Conservation (phyloP, 1,140 invertebrate species). For the Planococcus citri region DNA sequence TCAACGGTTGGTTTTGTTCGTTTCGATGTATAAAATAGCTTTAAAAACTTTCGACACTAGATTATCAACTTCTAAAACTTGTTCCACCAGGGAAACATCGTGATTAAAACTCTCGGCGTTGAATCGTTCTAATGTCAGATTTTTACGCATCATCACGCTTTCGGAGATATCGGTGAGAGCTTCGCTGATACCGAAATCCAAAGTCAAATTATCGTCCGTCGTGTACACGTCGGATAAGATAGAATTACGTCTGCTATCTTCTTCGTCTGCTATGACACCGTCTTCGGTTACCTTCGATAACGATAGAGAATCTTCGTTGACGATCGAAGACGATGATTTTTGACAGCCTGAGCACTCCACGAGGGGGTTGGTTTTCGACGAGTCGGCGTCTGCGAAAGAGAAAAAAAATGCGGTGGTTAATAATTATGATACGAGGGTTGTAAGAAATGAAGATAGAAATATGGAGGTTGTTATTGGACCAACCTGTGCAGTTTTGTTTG, state of each 20-base stretch:
- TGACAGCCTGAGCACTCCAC: not conserved
- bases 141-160: not conserved
- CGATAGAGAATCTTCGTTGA: not conserved
- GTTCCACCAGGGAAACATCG: slow-evolving; percentile 44
- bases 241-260: not conserved
- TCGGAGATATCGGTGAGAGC: not conserved
- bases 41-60: slow-evolving; percentile 58
- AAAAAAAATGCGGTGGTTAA: not conserved
- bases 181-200: slow-evolving; percentile 5
- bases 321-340: too few species aligned
- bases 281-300: not conserved
- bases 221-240: not conserved
- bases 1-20: not conserved
- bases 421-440: too few species aligned
- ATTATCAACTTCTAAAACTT: slow-evolving; percentile 61
- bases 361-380: not conserved
- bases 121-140: not conserved
- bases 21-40: slow-evolving; percentile 50
- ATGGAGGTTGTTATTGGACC: too few species aligned
- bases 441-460: too few species aligned
- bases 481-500: not conserved
- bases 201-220: not conserved
- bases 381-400: not conserved
- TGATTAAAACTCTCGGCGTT: slow-evolving; percentile 22
- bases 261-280: not conserved